These are phyloP conservation scores for Clupea harengus DNA, from an alignment of 2,113 vertebrate genomes.

Conservation along the genomic window DNA sequence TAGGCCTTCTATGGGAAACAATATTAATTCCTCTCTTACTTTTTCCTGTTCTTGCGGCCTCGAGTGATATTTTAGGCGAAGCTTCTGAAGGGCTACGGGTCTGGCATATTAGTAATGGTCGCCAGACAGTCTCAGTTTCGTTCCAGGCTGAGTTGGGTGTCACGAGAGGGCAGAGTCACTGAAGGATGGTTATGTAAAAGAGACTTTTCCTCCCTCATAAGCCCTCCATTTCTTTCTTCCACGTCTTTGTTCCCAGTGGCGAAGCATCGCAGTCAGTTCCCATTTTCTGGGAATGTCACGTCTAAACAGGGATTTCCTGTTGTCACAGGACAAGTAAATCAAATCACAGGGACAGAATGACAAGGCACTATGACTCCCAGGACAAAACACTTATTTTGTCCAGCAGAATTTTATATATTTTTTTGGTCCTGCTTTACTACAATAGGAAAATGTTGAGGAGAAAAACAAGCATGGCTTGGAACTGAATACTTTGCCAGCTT, in stretches of 20 bases:
- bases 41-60: not conserved
- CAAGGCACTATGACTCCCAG: conserved; percentile 41
- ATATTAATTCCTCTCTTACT: not conserved
- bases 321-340: conserved; percentile 63
- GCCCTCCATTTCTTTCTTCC: too few relatives aligned
- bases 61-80: not conserved
- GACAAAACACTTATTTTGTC: conserved; percentile 35
- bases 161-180: not conserved
- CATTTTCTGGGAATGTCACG: conserved; percentile 45
- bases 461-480: not conserved
- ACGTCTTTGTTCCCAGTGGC: not conserved
- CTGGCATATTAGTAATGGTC: not conserved
- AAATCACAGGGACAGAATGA: conserved; percentile 24
- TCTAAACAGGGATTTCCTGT: conserved; percentile 72
- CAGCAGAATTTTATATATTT: not conserved
- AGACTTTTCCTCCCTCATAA: not conserved
- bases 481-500: not conserved
- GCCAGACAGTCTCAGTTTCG: not conserved
- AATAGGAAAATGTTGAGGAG: not conserved
- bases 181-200: not conserved
- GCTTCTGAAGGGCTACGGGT: not conserved
- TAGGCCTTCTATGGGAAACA: not conserved
- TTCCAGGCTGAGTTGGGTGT: not conserved
- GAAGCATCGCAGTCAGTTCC: conserved; percentile 41
- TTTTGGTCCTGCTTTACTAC: not conserved